Evolutionary conservation across 92 coral and sea anemone genomes (phyloP).

Genomic region (Umimayanthus chanpuru): DNA sequence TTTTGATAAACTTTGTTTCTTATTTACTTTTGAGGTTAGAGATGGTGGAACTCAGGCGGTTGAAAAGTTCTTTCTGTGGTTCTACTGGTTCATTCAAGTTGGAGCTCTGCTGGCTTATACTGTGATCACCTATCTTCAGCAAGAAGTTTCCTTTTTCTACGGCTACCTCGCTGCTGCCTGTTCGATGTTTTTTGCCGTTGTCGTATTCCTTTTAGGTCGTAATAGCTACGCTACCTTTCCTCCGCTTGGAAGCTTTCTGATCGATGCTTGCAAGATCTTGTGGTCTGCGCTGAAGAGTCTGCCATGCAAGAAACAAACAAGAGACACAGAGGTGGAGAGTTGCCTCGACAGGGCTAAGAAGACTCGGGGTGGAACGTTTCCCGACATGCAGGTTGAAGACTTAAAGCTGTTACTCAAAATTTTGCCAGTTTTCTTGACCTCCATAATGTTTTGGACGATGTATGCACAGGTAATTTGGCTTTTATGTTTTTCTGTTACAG

Average conservation of each 20-base stretch:
- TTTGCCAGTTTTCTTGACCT: conserved; percentile 71
- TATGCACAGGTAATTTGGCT: conserved; percentile 77
- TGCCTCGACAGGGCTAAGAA: conserved; percentile 90
- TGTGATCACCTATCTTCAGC: conserved; percentile 75
- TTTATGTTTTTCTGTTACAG: background rate
- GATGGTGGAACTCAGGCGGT: conserved; percentile 75
- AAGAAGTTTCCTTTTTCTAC: conserved; percentile 61
- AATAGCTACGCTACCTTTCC: conserved; percentile 66
- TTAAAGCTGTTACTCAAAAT: conserved; percentile 74
- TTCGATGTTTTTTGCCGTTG: conserved; percentile 66
- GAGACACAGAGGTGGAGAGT: conserved; percentile 34
- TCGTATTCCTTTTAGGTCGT: conserved; percentile 72
- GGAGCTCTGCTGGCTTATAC: conserved; percentile 82
- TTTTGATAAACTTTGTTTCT: background rate
- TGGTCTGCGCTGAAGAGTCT: conserved; percentile 51
- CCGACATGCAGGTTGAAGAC: conserved; percentile 80
- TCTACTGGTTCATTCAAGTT: conserved; percentile 92
- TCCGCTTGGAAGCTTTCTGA: conserved; percentile 79
- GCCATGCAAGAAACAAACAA: background rate
- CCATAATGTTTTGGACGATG: conserved; percentile 76
- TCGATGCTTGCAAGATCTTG: conserved; percentile 65
- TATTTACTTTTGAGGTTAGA: conserved; percentile 33
- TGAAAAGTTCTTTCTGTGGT: conserved; percentile 89
- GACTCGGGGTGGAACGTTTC: conserved; percentile 68
- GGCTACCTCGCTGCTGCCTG: conserved; percentile 85